These are phyloP conservation scores for Tenthredo livida DNA, from an alignment of 2,888 invertebrate genomes.

Conservation along the genomic window DNA sequence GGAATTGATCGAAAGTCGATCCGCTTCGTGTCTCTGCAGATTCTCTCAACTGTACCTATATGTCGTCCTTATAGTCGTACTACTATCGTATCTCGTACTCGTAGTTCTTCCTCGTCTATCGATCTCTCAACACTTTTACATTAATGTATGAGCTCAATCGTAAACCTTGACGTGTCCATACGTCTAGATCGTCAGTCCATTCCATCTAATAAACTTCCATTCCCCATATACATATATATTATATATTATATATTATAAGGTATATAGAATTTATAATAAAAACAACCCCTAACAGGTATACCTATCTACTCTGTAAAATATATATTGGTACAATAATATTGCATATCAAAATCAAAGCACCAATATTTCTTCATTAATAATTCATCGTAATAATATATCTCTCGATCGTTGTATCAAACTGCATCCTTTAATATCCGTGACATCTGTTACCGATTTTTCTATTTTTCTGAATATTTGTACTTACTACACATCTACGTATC, in stretches of 20 bases:
- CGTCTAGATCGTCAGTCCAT: constrained; percentile 69
- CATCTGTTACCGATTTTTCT: too few species aligned
- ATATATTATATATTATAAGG: too few species aligned
- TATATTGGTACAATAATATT: too few species aligned
- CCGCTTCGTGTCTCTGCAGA: constrained; percentile 12
- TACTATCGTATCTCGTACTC: not conserved
- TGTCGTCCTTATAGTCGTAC: not conserved
- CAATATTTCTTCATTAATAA: too few species aligned
- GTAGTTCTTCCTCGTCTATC: constrained; percentile 21
- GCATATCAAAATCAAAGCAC: too few species aligned
- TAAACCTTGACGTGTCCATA: constrained; percentile 76
- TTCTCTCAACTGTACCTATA: not conserved
- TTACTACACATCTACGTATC: not conserved
- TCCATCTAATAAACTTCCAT: not conserved
- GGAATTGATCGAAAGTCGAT: constrained; percentile 24
- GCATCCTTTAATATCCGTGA: too few species aligned
- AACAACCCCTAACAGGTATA: too few species aligned
- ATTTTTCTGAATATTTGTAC: too few species aligned
- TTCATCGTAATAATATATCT: too few species aligned
- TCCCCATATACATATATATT: not conserved
- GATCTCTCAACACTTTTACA: constrained; percentile 69
- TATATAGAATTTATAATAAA: too few species aligned
- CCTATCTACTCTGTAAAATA: too few species aligned
- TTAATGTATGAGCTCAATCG: constrained; percentile 77
- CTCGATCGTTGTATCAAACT: too few species aligned